Evolutionary conservation across 2,113 vertebrate species (phyloP).

Genomic region (Gulo gulo): DNA sequence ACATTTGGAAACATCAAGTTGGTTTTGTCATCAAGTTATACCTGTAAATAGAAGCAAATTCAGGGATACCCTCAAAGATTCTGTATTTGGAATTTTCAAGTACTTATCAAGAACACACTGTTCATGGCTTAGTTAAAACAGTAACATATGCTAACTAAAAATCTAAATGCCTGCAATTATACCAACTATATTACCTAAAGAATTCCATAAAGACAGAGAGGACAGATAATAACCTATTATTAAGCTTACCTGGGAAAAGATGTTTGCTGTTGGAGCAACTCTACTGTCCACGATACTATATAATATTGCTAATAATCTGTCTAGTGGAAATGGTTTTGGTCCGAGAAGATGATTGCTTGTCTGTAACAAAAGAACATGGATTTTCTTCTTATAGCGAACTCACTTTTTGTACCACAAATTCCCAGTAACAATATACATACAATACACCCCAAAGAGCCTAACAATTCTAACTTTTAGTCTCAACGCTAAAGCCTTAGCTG

Average conservation of each 20-base stretch:
- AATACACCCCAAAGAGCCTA: neutral
- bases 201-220: neutral
- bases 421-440: neutral
- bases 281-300: conserved; percentile 97
- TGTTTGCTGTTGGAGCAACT: conserved; percentile 94
- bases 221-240: neutral
- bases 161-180: neutral
- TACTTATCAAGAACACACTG: neutral
- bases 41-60: neutral
- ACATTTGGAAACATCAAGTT: neutral
- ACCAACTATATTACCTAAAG: neutral
- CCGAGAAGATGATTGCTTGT: conserved; percentile 98
- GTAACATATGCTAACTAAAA: neutral
- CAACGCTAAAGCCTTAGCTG: neutral
- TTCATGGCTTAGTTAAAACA: neutral
- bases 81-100: neutral
- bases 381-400: conserved; percentile 39
- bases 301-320: conserved; percentile 95
- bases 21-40: conserved; percentile 14
- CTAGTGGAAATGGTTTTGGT: conserved; percentile 96
- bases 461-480: neutral
- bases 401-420: neutral
- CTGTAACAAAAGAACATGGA: conserved; percentile 79
- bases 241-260: conserved; percentile 92
- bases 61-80: neutral